These are phyloP conservation scores for Helarctos malayanus DNA, from an alignment of 2,797 vertebrate genomes.

Conservation along the genomic window DNA sequence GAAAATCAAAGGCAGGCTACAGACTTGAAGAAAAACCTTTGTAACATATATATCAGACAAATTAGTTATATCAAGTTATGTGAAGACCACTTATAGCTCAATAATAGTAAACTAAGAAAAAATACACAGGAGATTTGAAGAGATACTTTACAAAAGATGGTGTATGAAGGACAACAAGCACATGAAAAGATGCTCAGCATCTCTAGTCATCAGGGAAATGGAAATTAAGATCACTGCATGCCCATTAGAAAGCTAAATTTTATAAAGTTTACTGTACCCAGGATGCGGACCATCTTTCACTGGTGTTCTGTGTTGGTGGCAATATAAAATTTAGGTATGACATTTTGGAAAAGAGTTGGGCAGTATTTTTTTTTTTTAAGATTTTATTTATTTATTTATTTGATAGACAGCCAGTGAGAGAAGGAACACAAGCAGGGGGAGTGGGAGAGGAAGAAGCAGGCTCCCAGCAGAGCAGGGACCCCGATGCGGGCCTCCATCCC, in stretches of 20 bases:
- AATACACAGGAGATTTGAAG: neutral
- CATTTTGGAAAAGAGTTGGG: neutral
- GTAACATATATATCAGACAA: neutral
- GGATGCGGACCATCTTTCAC: neutral
- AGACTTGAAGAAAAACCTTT: slow-evolving; percentile 29
- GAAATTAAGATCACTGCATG: neutral
- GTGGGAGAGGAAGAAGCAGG: too few species aligned
- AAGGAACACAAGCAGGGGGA: too few species aligned
- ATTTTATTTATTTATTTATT: too few species aligned
- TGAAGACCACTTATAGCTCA: neutral
- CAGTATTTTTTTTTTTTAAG: neutral
- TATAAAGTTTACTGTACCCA: neutral
- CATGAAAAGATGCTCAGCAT: neutral
- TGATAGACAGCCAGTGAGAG: too few species aligned
- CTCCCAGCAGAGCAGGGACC: too few species aligned
- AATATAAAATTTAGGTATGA: neutral
- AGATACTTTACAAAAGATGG: neutral
- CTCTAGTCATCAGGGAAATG: neutral
- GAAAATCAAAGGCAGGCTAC: neutral
- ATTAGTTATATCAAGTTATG: neutral
- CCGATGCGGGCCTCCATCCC: too few species aligned
- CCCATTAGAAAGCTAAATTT: neutral
- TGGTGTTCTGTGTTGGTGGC: neutral
- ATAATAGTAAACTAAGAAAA: neutral
- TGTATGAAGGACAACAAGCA: neutral